These are phyloP conservation scores for Atta texana DNA, from an alignment of 1,140 invertebrate genomes.

Conservation along the genomic window DNA sequence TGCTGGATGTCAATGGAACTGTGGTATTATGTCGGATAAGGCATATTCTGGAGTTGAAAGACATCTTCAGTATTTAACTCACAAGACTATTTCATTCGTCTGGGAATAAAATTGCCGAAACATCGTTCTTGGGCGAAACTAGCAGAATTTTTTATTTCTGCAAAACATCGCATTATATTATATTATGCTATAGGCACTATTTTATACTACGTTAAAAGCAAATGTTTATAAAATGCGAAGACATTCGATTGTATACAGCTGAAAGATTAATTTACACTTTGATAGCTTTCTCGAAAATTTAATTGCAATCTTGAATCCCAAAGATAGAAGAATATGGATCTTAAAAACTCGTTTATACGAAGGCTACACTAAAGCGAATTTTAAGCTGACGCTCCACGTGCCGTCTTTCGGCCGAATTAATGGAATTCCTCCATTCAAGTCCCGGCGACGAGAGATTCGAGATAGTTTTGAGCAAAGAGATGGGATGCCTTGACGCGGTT, in stretches of 20 bases:
- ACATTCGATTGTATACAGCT: background rate
- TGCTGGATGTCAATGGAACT: constrained; percentile 38
- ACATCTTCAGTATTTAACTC: constrained; percentile 17
- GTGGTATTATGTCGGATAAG: constrained; percentile 37
- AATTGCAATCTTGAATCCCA: background rate
- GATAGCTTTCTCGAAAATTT: background rate
- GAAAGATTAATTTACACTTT: background rate
- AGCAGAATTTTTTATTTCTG: background rate
- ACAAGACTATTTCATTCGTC: background rate
- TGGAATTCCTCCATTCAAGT: constrained; percentile 56
- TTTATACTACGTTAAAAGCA: background rate
- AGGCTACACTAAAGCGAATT: constrained; percentile 29
- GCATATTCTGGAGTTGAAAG: background rate
- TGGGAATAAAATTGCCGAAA: background rate
- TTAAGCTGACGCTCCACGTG: constrained; percentile 23
- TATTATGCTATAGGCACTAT: background rate
- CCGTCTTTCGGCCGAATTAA: constrained; percentile 61
- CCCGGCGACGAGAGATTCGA: constrained; percentile 52
- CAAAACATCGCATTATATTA: background rate
- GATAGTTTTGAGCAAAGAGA: constrained; percentile 63
- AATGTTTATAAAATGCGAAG: background rate
- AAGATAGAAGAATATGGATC: background rate
- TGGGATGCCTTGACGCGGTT: constrained; percentile 35
- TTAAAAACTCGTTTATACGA: background rate
- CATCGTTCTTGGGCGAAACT: background rate